Evolutionary conservation across 2,797 vertebrate genomes (phyloP).

Genomic region (Borostomias antarcticus): DNA sequence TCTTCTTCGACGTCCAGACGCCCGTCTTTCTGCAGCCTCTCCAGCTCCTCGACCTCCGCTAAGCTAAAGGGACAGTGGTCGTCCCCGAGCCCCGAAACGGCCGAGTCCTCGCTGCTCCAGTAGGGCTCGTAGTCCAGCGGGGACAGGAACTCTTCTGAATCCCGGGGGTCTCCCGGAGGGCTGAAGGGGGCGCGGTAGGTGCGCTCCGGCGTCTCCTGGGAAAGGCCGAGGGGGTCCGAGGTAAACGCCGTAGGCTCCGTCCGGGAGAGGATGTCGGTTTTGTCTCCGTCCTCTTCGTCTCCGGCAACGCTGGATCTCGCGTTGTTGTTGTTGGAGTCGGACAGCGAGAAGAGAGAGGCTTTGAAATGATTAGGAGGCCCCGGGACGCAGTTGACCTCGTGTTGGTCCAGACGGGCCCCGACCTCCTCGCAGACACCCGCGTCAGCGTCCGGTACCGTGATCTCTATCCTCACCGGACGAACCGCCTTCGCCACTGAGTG

Average conservation of each 20-base stretch:
- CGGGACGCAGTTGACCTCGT: constrained; percentile 12
- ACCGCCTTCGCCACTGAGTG: constrained; percentile 8
- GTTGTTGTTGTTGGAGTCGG: constrained; percentile 68
- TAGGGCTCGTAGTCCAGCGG: constrained; percentile 29
- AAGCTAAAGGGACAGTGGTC: constrained; percentile 24
- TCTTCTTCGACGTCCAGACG: not conserved
- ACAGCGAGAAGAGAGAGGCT: constrained; percentile 23
- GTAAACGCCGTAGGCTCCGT: constrained; percentile 24
- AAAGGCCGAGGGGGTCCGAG: constrained; percentile 9
- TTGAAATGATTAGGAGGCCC: constrained; percentile 12
- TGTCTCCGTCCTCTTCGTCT: constrained; percentile 22
- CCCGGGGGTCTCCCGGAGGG: constrained; percentile 5
- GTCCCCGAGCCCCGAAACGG: constrained; percentile 23
- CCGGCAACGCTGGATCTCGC: constrained; percentile 34
- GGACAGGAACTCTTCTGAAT: constrained; percentile 19
- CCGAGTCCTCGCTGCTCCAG: constrained; percentile 43
- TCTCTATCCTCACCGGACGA: constrained; percentile 30
- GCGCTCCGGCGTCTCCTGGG: not conserved
- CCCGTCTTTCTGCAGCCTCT: constrained; percentile 20
- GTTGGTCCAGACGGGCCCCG: constrained; percentile 17
- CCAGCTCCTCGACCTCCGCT: constrained; percentile 23
- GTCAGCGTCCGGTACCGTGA: constrained; percentile 12
- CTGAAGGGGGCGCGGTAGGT: not conserved
- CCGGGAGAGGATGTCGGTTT: constrained; percentile 19
- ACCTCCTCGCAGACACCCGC: constrained; percentile 27